Evolutionary conservation across 2,797 vertebrate genomes (phyloP).

Genomic region (Pseudochirops corinnae): DNA sequence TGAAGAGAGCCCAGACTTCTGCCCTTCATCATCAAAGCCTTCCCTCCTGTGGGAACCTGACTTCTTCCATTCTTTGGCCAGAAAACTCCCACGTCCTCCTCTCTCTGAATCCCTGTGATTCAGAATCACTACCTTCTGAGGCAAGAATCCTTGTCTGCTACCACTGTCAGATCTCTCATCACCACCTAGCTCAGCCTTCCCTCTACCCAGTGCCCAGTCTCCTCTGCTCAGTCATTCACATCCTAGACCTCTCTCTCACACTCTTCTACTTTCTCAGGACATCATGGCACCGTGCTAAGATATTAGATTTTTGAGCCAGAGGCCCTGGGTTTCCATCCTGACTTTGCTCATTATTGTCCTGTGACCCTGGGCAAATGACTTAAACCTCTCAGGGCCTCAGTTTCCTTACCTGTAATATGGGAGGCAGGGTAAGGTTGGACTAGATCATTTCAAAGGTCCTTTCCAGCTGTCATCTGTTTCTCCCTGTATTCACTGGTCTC

Average conservation of each 20-base stretch:
- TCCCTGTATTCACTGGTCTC: not conserved
- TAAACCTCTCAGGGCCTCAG: not conserved
- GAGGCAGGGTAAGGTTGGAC: not conserved
- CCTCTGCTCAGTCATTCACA: not conserved
- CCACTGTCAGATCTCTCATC: not conserved
- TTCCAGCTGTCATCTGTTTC: not conserved
- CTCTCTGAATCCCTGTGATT: not conserved
- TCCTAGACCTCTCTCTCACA: not conserved
- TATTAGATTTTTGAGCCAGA: not conserved
- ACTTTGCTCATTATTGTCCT: not conserved
- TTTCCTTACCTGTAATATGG: not conserved
- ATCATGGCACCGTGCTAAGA: not conserved
- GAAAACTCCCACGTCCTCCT: not conserved
- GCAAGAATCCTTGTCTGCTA: not conserved
- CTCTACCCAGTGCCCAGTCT: not conserved
- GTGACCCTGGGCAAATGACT: not conserved
- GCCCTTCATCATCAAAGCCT: not conserved
- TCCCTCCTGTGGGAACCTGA: not conserved
- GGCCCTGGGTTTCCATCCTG: not conserved
- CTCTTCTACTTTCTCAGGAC: not conserved
- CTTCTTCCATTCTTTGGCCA: not conserved
- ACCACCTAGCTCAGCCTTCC: not conserved
- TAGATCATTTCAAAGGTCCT: not conserved
- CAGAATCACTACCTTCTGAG: not conserved
- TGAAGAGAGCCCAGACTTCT: not conserved